These are phyloP conservation scores for Trachelus tabidus DNA, from an alignment of 2,888 invertebrate species.

Conservation along the genomic window DNA sequence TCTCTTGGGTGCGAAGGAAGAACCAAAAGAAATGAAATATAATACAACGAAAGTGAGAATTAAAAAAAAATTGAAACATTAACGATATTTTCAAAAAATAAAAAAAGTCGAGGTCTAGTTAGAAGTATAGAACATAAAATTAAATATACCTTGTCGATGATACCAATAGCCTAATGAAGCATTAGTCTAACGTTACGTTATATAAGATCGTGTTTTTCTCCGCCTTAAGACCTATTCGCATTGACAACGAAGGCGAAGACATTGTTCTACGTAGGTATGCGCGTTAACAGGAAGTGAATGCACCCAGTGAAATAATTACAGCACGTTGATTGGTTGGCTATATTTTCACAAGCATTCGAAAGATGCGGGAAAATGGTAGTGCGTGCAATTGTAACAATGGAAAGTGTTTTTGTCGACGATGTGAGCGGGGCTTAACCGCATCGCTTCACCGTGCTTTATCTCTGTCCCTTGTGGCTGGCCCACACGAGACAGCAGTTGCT, in stretches of 20 bases:
- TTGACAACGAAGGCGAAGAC: neutral
- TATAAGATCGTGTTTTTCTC: neutral
- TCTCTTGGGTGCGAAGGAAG: neutral
- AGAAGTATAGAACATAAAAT: neutral
- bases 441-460: conserved; percentile 25
- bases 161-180: no score
- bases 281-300: neutral
- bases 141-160: neutral
- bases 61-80: neutral
- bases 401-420: neutral
- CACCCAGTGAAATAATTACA: neutral
- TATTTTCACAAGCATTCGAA: conserved; percentile 28
- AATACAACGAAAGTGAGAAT: no score
- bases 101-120: neutral
- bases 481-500: conserved; percentile 24
- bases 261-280: neutral
- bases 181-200: neutral
- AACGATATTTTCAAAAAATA: neutral
- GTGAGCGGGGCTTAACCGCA: conserved; percentile 24
- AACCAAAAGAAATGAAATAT: neutral
- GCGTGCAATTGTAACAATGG: neutral
- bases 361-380: neutral
- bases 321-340: conserved; percentile 7
- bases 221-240: neutral
- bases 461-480: conserved; percentile 27